Percentiles rank a stretch among this genome's conserved stretches.
Conservation (phyloP, 64 coral and sea anemone genomes). For the Porites australiensis region DNA sequence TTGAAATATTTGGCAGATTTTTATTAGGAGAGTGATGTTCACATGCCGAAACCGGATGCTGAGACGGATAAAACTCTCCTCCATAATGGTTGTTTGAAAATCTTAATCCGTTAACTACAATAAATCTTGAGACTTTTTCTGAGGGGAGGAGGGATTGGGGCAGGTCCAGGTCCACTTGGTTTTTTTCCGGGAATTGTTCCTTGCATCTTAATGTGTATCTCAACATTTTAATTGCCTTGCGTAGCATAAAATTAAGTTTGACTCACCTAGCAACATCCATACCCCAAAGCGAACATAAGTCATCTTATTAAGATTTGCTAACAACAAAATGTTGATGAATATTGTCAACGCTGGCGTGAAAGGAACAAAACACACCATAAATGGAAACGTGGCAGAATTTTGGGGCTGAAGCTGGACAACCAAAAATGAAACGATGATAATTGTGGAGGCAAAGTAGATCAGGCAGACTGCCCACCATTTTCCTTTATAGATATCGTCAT, state of each 20-base stretch:
- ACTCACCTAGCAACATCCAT: constrained; percentile 37
- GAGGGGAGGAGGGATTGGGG: no score
- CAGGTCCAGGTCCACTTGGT: no score
- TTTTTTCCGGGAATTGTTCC: no score
- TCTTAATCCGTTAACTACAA: no score
- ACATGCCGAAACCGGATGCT: no score
- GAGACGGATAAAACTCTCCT: no score
- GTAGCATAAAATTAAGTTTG: neutral
- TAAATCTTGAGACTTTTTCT: no score
- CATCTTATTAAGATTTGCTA: neutral
- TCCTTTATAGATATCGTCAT: neutral
- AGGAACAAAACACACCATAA: constrained; percentile 21
- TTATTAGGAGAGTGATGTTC: no score
- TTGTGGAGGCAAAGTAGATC: neutral
- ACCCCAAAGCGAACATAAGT: constrained; percentile 18
- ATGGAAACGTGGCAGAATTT: constrained; percentile 30
- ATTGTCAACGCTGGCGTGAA: constrained; percentile 24
- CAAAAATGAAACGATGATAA: neutral
- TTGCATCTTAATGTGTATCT: no score
- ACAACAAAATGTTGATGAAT: constrained; percentile 1
- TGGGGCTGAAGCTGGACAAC: constrained; percentile 19
- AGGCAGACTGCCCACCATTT: constrained; percentile 30
- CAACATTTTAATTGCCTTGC: no score
- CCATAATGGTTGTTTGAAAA: no score
- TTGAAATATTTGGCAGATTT: no score